phyloP scores from a whole-genome alignment of 2,113 vertebrate species.

The Athene noctua region DNA sequence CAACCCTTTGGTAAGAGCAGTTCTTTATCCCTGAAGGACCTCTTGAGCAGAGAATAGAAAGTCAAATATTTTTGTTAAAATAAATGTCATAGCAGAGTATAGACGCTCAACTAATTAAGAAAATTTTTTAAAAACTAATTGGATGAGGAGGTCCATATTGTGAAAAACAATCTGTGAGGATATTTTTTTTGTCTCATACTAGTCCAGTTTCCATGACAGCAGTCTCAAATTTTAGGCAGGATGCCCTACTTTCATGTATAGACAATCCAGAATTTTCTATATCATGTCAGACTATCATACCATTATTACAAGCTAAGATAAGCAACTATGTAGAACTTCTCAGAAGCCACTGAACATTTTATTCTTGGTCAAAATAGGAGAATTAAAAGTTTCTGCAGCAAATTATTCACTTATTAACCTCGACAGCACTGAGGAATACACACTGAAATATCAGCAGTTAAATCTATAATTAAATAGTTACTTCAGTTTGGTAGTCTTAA shows the following conservation, averaged over 20 bases:
- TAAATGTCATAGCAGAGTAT: background rate
- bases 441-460: background rate
- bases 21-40: background rate
- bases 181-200: background rate
- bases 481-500: background rate
- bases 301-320: background rate
- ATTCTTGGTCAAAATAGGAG: background rate
- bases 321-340: background rate
- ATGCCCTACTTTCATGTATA: background rate
- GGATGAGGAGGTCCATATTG: background rate
- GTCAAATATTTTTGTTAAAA: background rate
- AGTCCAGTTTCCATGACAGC: background rate
- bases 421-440: background rate
- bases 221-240: background rate
- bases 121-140: background rate
- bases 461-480: background rate
- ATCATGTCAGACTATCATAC: background rate
- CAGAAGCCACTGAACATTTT: background rate
- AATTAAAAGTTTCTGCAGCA: background rate
- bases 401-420: background rate
- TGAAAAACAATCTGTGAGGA: background rate
- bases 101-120: background rate
- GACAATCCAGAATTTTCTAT: background rate
- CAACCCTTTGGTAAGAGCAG: background rate
- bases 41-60: background rate